phyloP scores from a whole-genome alignment of 2,113 vertebrate genomes.

The Pavo muticus region DNA sequence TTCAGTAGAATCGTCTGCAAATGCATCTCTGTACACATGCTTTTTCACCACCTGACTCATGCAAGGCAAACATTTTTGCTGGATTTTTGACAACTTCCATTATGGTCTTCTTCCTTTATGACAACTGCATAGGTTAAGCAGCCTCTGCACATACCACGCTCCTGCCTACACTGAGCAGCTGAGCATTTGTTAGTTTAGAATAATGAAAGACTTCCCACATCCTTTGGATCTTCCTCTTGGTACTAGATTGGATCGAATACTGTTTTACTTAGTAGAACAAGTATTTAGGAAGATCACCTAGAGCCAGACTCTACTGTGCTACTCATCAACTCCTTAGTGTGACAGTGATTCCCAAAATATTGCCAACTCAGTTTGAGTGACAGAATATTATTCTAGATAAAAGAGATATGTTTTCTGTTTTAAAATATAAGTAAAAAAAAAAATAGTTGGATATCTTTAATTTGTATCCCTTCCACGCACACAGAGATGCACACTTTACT shows the following conservation, averaged over 20 bases:
- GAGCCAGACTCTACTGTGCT: background rate
- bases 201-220: background rate
- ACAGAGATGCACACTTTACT: background rate
- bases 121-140: background rate
- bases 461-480: background rate
- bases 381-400: background rate
- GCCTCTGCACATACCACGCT: background rate
- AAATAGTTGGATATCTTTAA: background rate
- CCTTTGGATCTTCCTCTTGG: background rate
- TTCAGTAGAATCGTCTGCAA: background rate
- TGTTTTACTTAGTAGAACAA: background rate
- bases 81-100: background rate
- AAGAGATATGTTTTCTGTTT: background rate
- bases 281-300: background rate
- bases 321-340: background rate
- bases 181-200: background rate
- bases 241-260: background rate
- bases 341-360: background rate
- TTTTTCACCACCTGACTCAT: background rate
- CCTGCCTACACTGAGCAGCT: background rate
- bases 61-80: background rate
- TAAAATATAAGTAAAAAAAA: background rate
- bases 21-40: background rate
- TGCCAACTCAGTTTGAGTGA: background rate
- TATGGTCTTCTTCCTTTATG: background rate